A percentile compares a stretch with the other conserved stretches of the same genome.
Evolutionary conservation across 1,140 invertebrate species (phyloP).

Genomic region (Lordiphosa mommai): DNA sequence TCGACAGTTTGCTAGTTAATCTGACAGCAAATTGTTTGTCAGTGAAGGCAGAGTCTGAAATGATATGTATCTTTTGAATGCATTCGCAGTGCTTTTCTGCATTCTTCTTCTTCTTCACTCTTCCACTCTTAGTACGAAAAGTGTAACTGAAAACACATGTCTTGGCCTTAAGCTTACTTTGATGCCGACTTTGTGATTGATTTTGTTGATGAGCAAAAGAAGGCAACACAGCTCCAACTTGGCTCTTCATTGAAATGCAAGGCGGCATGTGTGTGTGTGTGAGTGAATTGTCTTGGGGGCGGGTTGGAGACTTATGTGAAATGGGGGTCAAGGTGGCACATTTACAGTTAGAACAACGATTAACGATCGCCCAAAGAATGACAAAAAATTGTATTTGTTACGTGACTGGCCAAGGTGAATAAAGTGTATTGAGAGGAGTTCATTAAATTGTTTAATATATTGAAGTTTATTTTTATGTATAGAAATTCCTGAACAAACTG

Average conservation of each 20-base stretch:
- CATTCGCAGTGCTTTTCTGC: slow-evolving; percentile 38
- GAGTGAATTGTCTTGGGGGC: slow-evolving; percentile 7
- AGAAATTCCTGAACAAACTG: background rate
- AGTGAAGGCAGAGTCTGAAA: slow-evolving; percentile 19
- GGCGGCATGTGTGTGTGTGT: slow-evolving; percentile 15
- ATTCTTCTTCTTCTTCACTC: slow-evolving; percentile 8
- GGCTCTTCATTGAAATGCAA: slow-evolving; percentile 53
- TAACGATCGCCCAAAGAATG: slow-evolving; percentile 12
- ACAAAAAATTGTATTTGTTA: slow-evolving; percentile 25
- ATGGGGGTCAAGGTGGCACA: slow-evolving; percentile 53
- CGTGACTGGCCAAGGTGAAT: slow-evolving; percentile 35
- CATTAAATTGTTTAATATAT: background rate
- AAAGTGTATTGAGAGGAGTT: too few species aligned
- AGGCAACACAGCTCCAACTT: slow-evolving; percentile 13
- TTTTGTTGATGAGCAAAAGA: slow-evolving; percentile 37
- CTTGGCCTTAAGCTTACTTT: slow-evolving; percentile 2
- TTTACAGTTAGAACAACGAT: slow-evolving; percentile 51
- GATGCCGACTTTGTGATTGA: slow-evolving; percentile 62
- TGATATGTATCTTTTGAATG: slow-evolving; percentile 39
- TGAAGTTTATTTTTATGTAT: background rate
- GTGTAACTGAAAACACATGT: slow-evolving; percentile 40
- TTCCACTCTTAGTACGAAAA: slow-evolving; percentile 17
- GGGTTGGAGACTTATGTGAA: slow-evolving; percentile 1
- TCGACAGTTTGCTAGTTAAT: slow-evolving; percentile 62
- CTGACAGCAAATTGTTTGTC: slow-evolving; percentile 65